These are phyloP conservation scores for Leptinotarsa rubiginosa DNA, from an alignment of 2,888 invertebrate genomes.

Conservation along the genomic window DNA sequence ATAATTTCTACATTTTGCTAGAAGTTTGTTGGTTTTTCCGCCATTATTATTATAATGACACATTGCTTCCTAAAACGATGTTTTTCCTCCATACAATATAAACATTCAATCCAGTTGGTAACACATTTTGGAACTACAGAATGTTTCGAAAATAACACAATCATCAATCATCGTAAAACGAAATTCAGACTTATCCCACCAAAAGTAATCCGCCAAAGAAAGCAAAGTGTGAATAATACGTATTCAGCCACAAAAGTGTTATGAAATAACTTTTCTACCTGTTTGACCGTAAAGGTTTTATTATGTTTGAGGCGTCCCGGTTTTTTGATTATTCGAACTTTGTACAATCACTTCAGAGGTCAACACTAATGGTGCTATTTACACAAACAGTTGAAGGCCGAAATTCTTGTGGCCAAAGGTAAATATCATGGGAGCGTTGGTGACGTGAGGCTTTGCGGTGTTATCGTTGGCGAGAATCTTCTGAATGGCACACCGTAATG, in stretches of 20 bases:
- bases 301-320: constrained; percentile 23
- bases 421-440: constrained; percentile 16
- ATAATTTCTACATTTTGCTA: background rate
- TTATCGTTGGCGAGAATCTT: constrained; percentile 3
- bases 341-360: constrained; percentile 45
- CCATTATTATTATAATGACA: no score
- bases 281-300: constrained; percentile 25
- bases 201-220: constrained; percentile 21
- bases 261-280: constrained; percentile 25
- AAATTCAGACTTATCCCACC: constrained; percentile 11
- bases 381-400: constrained; percentile 46
- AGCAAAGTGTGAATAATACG: constrained; percentile 15
- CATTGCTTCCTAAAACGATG: no score
- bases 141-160: background rate
- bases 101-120: background rate
- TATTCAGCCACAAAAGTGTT: constrained; percentile 16
- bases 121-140: background rate
- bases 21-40: no score
- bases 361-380: constrained; percentile 41
- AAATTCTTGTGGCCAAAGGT: constrained; percentile 28
- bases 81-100: no score
- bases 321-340: constrained; percentile 41
- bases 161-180: constrained; percentile 23
- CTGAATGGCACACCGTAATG: background rate
- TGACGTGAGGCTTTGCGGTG: constrained; percentile 2